Conservation (phyloP, 2,888 invertebrate genomes). For the Teleogryllus oceanicus region DNA sequence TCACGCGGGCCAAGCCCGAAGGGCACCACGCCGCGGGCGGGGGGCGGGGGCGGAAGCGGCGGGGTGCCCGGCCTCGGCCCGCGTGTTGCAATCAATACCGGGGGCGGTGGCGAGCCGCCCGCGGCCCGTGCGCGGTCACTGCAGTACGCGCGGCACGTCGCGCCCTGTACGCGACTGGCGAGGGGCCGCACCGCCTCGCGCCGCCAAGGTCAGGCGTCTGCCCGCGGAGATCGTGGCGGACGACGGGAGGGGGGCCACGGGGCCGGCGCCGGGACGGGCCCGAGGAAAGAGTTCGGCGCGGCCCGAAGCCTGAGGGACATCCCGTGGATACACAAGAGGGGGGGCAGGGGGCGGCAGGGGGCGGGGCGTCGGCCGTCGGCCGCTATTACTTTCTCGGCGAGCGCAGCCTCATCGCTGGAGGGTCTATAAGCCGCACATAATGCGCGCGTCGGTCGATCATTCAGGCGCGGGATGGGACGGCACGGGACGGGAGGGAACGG, state of each 20-base stretch:
- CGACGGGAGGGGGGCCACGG: neutral
- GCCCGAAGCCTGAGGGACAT: too few relatives aligned
- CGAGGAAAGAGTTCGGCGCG: neutral
- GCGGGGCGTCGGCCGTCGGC: neutral
- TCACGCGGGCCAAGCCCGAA: neutral
- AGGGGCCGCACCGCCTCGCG: neutral
- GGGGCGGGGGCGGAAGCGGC: neutral
- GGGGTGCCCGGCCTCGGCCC: neutral
- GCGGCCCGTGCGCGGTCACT: neutral
- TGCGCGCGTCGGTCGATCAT: neutral
- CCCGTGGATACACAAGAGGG: too few relatives aligned
- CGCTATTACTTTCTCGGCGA: neutral
- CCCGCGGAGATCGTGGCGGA: neutral
- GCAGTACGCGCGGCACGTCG: conserved; percentile 7
- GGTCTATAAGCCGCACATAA: conserved; percentile 18
- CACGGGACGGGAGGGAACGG: neutral
- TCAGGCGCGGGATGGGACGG: neutral
- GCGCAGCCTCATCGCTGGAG: neutral
- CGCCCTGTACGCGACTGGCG: neutral
- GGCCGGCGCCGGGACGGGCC: neutral
- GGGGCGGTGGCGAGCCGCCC: neutral
- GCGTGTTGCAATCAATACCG: conserved; percentile 9
- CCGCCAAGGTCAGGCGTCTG: neutral
- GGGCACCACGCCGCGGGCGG: too few relatives aligned
- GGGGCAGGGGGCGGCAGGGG: neutral